Base-by-base conservation (phyloP, 2,113 vertebrate genomes). In the Marmota flaviventris region DNA sequence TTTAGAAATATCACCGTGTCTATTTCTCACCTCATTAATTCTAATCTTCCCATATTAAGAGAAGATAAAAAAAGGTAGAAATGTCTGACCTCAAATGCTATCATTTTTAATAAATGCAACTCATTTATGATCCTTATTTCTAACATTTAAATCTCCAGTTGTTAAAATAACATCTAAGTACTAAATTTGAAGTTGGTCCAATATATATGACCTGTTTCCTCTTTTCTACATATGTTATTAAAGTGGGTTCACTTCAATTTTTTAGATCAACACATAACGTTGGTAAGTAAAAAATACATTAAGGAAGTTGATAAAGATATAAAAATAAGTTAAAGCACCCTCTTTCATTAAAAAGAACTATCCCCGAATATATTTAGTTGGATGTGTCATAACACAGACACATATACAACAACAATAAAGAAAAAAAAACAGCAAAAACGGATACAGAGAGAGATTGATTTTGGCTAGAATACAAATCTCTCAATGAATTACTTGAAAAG, bases 51-150 rank as follows among this genome's bases (percentile, higher is more conserved):
- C 34, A 42, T 79, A 45, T 53, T 78, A 73, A 42, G 56, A 91
- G 79, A 93, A 94, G 61, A 96, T 94, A 92, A 92, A 73, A 45
- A 9, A 5, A 39, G 45, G 53, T 2, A 12, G 93, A 89, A 86
- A 93, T 83, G 25, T 88, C 76, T 73, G 77, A 45, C 51, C 75
- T 89, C 39, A 75, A 93, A 32, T n/a, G 24, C 5, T 61, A 69
- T 17, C 27, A 67, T 82, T 94, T 96, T 92, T 65, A 76, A 14
- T 73, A 67, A 45, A 39, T 3, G 16, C 8, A 92, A 69, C 48
- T 91, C 34, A 81, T 53, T 63, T 51, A 61, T n/a, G 32, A 92
- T 67, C 51, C 53, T 67, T 89, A 84, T 86, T 69, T 91, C 37
- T 51, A 85, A 29, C 25, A 86, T 96, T 95, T 84, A 63, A 75